Base-by-base conservation (phyloP, 2,113 vertebrate species). In the Apteryx owenii region DNA sequence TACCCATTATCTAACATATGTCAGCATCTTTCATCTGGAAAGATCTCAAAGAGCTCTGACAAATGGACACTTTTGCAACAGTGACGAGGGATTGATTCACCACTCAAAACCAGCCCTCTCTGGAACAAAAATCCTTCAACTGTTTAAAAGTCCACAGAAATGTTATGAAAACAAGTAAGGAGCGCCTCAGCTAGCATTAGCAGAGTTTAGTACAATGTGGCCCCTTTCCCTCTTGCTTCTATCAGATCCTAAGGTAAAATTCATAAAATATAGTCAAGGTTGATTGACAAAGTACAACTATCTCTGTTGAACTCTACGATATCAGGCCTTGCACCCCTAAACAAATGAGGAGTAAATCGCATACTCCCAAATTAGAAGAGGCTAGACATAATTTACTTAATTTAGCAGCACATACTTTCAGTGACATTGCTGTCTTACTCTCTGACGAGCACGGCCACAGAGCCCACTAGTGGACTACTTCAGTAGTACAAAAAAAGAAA, bases 11-110 rank as follows among this genome's bases (percentile, higher is more conserved):
- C 87, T 94, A 95, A 96, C 85, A 95, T 93, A 60, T 81, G 78
- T 88, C 93, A 93, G 20, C 75, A 76, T 94, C 89, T 96, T 95
- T 97, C 90, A 97, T 96, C 85, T 88, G 61, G 65, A 91, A 94
- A 15, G 46, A 94, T 79, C 68, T 81, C 77, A 65, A 92, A 91
- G 89, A 93, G 72, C 80, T 96, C 76, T 95, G 81, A 82, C 72
- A 95, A 95, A 95, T 5, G 56, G 69, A 91, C 51, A 61, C 11
- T 93, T 82, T 73, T 79, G 64, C 88, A 96, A 83, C 60, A 50
- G 80, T 5, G 14, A 89, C 21, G 48, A 90, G 89, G 42, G 79
- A 88, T n/a, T 78, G 51, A 64, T 56, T 65, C 79, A 53, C 60
- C 65, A 53, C 33, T 48, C 7, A 8, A 88, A 90, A 20, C 3